Evolutionary conservation across 2,797 vertebrate species (phyloP), one percentile per base, ranked within the genome.

Genomic region (Tenualosa thibaudeaui): DNA sequence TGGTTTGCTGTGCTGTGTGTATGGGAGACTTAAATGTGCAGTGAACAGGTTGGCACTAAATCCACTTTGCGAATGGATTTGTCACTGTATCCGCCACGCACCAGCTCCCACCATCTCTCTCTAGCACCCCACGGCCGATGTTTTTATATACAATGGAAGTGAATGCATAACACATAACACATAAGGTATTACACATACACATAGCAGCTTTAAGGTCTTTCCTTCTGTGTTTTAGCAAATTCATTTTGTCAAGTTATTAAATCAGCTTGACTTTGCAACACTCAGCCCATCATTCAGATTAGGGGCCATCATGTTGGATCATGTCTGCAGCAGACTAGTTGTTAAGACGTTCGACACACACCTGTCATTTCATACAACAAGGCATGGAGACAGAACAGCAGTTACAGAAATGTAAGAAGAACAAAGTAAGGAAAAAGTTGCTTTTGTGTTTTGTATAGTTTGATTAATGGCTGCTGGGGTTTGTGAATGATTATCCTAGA

Each of bases 61-160:
- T 85, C 87, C 89, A 12, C 68, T 91, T 92, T 92, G 88, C 92
- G 90, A 86, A 91, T 92, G 83, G 84, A 93, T 93, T 89, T 75
- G 90, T 93, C 88, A 90, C 86, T 84, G 88, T 89, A 87, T 81
- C 86, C 85, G 88, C 88, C 81, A 82, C 3, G 22, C 83, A 13
- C 1, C 6, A 5, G 8, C n/a, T 24, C n/a, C 58, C n/a, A 19
- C 2, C n/a, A 24, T 62, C 58, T 62, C 58, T 24, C 58, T 62
- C 58, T 10, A 22, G 22, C 58, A 24, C n/a, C 1, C 7, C 22
- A 7, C 8, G 8, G 58, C 7, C 50, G 2, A 5, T 51, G 50
- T 51, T 6, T 46, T 51, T 12, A 51, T 9, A 51, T 51, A 8
- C 46, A 49, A 8, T 49, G 46, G 0, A 49, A 49, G 46, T 51